A percentile compares a stretch with the other conserved stretches of the same genome.
These are phyloP conservation scores for Phenganax stokvisi DNA, from an alignment of 92 coral and sea anemone genomes.

Conservation along the genomic window DNA sequence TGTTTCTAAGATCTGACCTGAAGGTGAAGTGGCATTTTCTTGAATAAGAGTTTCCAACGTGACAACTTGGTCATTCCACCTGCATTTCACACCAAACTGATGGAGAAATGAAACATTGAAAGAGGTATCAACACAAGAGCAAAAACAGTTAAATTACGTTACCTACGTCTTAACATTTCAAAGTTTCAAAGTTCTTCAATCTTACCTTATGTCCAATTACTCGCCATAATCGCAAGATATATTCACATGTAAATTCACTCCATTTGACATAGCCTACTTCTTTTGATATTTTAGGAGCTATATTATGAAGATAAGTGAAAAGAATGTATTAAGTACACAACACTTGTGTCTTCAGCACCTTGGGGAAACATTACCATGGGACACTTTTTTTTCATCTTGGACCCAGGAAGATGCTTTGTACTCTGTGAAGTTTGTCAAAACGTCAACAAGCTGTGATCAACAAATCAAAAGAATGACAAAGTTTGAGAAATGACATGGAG, in stretches of 20 bases:
- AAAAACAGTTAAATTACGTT: neutral
- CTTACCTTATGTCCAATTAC: conserved; percentile 69
- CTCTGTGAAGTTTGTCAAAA: conserved; percentile 50
- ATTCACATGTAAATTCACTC: conserved; percentile 57
- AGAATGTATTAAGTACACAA: too few relatives aligned
- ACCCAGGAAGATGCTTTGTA: conserved; percentile 33
- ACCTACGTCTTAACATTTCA: neutral
- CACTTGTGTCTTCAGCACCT: neutral
- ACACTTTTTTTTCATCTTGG: conserved; percentile 35
- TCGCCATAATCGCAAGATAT: conserved; percentile 61
- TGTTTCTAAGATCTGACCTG: neutral
- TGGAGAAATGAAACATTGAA: neutral
- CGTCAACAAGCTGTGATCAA: conserved; percentile 35
- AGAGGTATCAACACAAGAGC: neutral
- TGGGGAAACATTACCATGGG: conserved; percentile 35
- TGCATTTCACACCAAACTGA: neutral
- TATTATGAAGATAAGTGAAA: neutral
- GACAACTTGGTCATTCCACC: conserved; percentile 16
- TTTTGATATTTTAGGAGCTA: conserved; percentile 72
- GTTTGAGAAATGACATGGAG: neutral
- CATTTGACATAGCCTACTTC: conserved; percentile 71
- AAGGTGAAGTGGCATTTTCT: neutral
- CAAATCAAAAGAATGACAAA: neutral
- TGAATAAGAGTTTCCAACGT: neutral
- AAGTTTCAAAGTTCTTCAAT: neutral